Evolutionary conservation across 2,797 vertebrate genomes (phyloP).

Genomic region (Sebastes baramenuke): DNA sequence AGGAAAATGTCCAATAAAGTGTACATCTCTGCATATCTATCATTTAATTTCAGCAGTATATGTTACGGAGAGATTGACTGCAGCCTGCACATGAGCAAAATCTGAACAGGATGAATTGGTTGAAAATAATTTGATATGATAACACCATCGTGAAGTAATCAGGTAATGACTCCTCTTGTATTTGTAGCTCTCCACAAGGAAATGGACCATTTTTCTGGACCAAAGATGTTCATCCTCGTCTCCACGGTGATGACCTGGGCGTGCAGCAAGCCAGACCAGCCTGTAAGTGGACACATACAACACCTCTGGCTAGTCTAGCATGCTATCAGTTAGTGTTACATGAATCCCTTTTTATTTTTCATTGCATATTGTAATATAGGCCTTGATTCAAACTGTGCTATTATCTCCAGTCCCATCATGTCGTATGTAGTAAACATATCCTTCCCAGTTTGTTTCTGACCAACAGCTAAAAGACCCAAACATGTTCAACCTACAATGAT

Average conservation of each 20-base stretch:
- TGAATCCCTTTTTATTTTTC: background rate
- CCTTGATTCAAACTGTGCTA: background rate
- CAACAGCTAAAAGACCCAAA: background rate
- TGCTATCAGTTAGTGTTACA: background rate
- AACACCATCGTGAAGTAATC: too few relatives aligned
- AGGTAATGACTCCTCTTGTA: background rate
- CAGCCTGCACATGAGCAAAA: background rate
- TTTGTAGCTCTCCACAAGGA: slow-evolving; percentile 84
- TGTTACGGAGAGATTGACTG: background rate
- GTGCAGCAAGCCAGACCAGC: slow-evolving; percentile 80
- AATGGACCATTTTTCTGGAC: slow-evolving; percentile 76
- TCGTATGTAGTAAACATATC: background rate
- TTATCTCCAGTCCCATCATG: background rate
- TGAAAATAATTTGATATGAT: background rate
- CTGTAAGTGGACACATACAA: slow-evolving; percentile 80
- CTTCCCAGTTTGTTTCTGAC: background rate
- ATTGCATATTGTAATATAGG: background rate
- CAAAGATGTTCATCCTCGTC: slow-evolving; percentile 91
- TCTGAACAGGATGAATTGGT: too few relatives aligned
- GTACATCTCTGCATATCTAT: background rate
- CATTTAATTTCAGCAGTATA: background rate
- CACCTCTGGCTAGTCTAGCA: background rate
- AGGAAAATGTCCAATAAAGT: background rate
- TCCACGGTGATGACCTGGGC: slow-evolving; percentile 96
- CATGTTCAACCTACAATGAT: background rate